Percentiles rank a stretch among this genome's conserved stretches.
These are phyloP conservation scores for Caretta caretta DNA, from an alignment of 2,113 vertebrate species.

Conservation along the genomic window DNA sequence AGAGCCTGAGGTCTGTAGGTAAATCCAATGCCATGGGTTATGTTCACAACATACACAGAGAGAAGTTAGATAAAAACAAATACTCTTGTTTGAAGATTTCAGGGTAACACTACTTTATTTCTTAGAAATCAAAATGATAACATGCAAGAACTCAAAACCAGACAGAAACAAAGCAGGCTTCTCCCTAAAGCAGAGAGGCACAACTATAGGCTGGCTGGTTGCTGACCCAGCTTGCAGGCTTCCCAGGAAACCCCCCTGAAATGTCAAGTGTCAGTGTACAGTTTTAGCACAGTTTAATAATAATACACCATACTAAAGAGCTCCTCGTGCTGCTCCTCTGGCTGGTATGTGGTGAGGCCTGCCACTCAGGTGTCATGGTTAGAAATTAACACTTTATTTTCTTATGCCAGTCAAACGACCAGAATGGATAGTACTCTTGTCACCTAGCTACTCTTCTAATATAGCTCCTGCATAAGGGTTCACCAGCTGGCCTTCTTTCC, in stretches of 20 bases:
- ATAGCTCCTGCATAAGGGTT: not conserved
- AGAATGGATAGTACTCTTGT: not conserved
- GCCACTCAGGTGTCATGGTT: not conserved
- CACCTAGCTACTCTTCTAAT: fast-evolving
- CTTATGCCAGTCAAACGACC: not conserved
- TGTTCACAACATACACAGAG: not conserved
- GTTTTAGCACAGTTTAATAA: not conserved
- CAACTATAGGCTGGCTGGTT: not conserved
- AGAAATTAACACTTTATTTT: not conserved
- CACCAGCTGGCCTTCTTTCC: not conserved
- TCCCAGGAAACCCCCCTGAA: not conserved
- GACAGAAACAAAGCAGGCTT: not conserved
- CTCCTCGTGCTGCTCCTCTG: not conserved
- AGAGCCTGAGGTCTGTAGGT: not conserved
- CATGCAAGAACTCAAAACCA: not conserved
- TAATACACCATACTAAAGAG: not conserved
- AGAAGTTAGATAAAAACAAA: not conserved
- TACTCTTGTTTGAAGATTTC: not conserved
- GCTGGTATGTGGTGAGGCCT: fast-evolving
- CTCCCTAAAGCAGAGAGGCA: not conserved
- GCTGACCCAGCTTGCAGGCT: not conserved
- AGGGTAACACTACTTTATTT: not conserved
- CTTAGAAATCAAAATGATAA: not conserved
- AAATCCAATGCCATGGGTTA: constrained; percentile 38
- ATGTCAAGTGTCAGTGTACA: not conserved